phyloP scores from a whole-genome alignment of 1,140 invertebrate genomes.

The Lepidurus packardi region DNA sequence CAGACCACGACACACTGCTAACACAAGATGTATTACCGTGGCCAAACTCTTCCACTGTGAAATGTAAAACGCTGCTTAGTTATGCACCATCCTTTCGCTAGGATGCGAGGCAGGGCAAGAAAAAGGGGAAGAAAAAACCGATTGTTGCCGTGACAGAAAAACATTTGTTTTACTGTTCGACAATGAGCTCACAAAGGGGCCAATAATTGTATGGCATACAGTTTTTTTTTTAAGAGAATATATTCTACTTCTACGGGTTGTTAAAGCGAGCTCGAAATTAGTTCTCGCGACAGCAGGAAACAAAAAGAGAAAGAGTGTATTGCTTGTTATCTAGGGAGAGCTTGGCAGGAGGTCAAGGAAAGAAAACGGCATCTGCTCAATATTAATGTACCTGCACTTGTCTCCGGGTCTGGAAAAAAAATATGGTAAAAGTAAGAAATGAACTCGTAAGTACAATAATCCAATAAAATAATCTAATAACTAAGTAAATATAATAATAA shows the following conservation, averaged over 20 bases:
- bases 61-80: neutral
- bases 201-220: neutral
- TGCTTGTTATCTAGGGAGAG: neutral
- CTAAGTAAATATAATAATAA: too few relatives aligned
- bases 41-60: neutral
- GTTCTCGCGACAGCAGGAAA: neutral
- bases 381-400: neutral
- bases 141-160: conserved; percentile 15
- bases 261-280: neutral
- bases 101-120: neutral
- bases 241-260: neutral
- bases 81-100: neutral
- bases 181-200: neutral
- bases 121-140: neutral
- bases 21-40: conserved; percentile 15
- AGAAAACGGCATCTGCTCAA: neutral
- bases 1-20: too few relatives aligned
- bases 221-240: neutral
- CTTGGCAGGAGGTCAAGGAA: conserved; percentile 17
- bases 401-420: neutral
- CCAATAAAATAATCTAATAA: too few relatives aligned
- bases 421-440: neutral
- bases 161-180: conserved; percentile 15
- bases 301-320: neutral
- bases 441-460: too few relatives aligned